Base-by-base conservation (phyloP, 2,113 vertebrate species). In the Xiphorhynchus elegans region DNA sequence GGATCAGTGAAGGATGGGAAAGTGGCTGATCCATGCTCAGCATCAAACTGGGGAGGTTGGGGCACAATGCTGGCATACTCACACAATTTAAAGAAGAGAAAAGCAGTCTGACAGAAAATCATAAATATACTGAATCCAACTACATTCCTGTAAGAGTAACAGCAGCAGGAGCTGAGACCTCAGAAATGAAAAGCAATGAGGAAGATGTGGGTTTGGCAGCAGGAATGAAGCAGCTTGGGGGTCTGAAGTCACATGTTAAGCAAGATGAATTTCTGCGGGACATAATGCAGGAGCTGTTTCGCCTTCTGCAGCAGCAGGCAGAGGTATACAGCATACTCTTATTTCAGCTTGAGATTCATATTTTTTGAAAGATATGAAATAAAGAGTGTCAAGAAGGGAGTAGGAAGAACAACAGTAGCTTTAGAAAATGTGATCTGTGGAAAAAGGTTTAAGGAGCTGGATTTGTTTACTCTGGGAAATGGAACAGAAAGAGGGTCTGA, bases 171-270 rank as follows among this genome's bases (percentile, higher is more conserved):
- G 20, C 2, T 18, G 24, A 24, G 35, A 90, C 16, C 39, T 80
- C 55, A 49, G n/a, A 82, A 83, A 13, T 14, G 13, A 40, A 52
- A 85, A 63, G n/a, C 7, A 33, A 66, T 20, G 21, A 84, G 31
- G 46, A 91, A 78, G n/a, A n/a, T 37, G 39, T 3, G 23, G 19
- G 15, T 25, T 66, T 53, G 46, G 35, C 21, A 77, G n/a, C 16
- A 70, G 42, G 31, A 77, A 91, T 16, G 42, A 62, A 63, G 46
- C 18, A 89, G 50, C 19, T 18, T 6, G 18, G 58, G 9, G 5
- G 19, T 63, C 67, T 77, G 40, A 80, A 76, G 59, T 25, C 13
- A 49, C 0, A 0, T 2, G 0, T 17, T 21, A 52, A 60, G 15
- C 13, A 44, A 70, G 28, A 66, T 0, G 0, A 40, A 52, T 72